Evolutionary conservation across 1,140 invertebrate species (phyloP).

Genomic region (Drosophila trapezifrons): DNA sequence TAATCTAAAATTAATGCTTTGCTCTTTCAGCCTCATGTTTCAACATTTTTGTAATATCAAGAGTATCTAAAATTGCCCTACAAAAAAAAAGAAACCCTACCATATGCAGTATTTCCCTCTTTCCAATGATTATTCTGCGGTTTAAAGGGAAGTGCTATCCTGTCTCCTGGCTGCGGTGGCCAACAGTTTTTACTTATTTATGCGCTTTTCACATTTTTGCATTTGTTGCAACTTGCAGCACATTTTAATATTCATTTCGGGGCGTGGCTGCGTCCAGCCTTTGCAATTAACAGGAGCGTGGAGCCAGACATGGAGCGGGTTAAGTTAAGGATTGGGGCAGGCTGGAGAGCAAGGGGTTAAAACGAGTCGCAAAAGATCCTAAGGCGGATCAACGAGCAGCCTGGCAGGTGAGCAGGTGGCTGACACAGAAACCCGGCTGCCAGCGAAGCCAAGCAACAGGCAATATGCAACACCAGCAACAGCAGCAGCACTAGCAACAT

Average conservation of each 20-base stretch:
- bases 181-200: constrained; percentile 65
- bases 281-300: constrained; percentile 47
- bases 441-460: constrained; percentile 62
- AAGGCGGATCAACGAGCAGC: constrained; percentile 63
- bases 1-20: no score
- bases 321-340: background rate
- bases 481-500: constrained; percentile 14
- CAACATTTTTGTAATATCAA: background rate
- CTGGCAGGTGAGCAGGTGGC: constrained; percentile 65
- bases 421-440: constrained; percentile 75
- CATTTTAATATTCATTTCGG: constrained; percentile 53
- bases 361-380: constrained; percentile 61
- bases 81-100: background rate
- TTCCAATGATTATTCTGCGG: constrained; percentile 41
- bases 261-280: constrained; percentile 46
- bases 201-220: constrained; percentile 60
- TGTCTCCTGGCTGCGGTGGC: constrained; percentile 41
- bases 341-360: constrained; percentile 5
- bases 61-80: constrained; percentile 19
- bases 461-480: constrained; percentile 36
- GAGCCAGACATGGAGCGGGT: background rate
- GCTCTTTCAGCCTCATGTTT: background rate
- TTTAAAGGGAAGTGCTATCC: constrained; percentile 62
- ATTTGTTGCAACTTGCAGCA: constrained; percentile 51
- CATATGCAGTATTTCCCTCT: background rate